A percentile compares a stretch with the other conserved stretches of the same genome.
Evolutionary conservation across 2,797 vertebrate species (phyloP).

Genomic region (Fratercula arctica): DNA sequence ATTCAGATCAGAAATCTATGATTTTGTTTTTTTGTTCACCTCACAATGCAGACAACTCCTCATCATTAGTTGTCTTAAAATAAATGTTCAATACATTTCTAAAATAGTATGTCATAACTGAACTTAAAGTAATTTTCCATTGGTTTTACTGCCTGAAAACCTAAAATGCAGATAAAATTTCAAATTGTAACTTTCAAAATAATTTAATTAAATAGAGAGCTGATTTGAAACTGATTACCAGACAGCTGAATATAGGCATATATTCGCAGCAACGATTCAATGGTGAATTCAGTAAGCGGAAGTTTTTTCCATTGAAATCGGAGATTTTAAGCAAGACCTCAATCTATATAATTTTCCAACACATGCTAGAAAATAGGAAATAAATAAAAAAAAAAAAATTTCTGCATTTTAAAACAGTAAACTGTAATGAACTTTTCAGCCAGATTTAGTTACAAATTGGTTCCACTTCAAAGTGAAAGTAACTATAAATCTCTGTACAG

Average conservation of each 20-base stretch:
- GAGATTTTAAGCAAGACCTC: neutral
- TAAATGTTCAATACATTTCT: neutral
- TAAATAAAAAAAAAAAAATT: neutral
- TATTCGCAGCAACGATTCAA: neutral
- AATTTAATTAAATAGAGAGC: neutral
- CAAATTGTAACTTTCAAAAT: neutral
- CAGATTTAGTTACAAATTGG: neutral
- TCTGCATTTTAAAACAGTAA: neutral
- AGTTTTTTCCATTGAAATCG: neutral
- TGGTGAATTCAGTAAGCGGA: neutral
- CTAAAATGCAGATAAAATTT: neutral
- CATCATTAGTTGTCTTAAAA: neutral
- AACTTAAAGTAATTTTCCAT: neutral
- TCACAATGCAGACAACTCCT: neutral
- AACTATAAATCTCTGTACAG: neutral
- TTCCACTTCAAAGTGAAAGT: neutral
- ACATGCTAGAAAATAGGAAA: neutral
- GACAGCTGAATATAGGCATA: neutral
- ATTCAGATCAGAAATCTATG: neutral
- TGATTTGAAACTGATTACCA: neutral
- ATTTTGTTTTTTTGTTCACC: neutral
- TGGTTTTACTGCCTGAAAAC: neutral
- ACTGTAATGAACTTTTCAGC: neutral
- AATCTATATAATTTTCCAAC: neutral
- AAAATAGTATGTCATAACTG: neutral